Conservation (phyloP, 2,797 vertebrate species). For the Channa striata region DNA sequence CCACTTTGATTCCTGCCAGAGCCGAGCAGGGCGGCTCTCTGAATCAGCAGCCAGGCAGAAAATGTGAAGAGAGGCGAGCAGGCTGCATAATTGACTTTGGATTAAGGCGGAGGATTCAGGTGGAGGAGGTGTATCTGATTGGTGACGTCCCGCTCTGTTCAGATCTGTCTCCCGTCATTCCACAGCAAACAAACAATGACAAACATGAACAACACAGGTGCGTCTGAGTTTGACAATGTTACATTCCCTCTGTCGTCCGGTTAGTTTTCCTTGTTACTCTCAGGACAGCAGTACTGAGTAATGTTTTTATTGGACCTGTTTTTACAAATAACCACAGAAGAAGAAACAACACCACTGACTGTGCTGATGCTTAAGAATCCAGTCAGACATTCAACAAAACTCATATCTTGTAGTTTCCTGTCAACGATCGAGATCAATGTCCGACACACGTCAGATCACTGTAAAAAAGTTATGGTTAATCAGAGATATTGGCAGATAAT, state of each 20-base stretch:
- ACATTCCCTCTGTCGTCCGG: conserved; percentile 13
- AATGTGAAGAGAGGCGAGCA: conserved; percentile 53
- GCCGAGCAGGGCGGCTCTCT: conserved; percentile 42
- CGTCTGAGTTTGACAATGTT: conserved; percentile 39
- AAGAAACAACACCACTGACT: conserved; percentile 12
- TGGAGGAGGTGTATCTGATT: conserved; percentile 64
- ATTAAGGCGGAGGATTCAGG: conserved; percentile 48
- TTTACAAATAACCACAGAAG: conserved; percentile 58
- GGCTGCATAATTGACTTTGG: conserved; percentile 66
- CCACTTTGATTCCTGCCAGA: conserved; percentile 53
- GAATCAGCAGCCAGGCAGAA: conserved; percentile 69
- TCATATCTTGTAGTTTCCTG: too few relatives aligned
- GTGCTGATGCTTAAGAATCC: neutral
- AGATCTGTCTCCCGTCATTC: conserved; percentile 49
- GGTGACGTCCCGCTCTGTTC: conserved; percentile 43
- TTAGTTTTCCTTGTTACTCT: conserved; percentile 6
- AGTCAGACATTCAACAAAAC: neutral
- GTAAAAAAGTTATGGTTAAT: too few relatives aligned
- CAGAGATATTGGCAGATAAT: too few relatives aligned
- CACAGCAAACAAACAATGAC: conserved; percentile 49
- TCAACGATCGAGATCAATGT: too few relatives aligned
- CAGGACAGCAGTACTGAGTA: neutral
- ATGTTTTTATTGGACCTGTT: conserved; percentile 45
- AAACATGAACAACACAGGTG: conserved; percentile 42
- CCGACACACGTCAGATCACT: too few relatives aligned